These are phyloP conservation scores for Gallirallus australis DNA, from an alignment of 2,797 vertebrate genomes.

Conservation along the genomic window DNA sequence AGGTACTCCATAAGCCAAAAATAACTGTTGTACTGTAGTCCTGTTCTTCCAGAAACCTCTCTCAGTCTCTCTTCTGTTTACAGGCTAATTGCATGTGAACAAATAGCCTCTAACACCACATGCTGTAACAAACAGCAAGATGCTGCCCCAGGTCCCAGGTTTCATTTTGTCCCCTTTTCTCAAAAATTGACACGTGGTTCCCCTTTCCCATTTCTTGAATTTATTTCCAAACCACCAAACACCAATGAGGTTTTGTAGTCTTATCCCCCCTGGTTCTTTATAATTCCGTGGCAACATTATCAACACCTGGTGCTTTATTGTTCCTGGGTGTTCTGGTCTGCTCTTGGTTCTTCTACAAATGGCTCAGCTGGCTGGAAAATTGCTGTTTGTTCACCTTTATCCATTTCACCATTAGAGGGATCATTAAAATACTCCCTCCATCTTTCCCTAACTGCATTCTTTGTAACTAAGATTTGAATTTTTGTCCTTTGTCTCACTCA, in stretches of 20 bases:
- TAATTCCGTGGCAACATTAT: slow-evolving; percentile 11
- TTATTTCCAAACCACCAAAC: not conserved
- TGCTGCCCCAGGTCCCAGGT: not conserved
- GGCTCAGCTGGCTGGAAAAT: slow-evolving; percentile 15
- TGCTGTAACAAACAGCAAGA: not conserved
- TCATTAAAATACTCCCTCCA: not conserved
- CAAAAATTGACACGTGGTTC: not conserved
- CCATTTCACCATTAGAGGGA: not conserved
- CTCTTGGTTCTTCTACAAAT: not conserved
- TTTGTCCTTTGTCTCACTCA: not conserved
- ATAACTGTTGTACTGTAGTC: not conserved
- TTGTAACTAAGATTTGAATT: not conserved
- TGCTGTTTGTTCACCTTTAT: not conserved
- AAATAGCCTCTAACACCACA: not conserved
- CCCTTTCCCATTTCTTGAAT: not conserved
- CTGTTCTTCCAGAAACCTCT: not conserved
- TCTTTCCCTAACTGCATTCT: not conserved
- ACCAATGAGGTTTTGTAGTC: not conserved
- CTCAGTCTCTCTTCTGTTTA: not conserved
- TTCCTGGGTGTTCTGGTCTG: not conserved
- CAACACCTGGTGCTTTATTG: slow-evolving; percentile 6
- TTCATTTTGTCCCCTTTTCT: not conserved
- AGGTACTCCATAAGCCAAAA: not conserved
- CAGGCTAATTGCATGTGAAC: not conserved
- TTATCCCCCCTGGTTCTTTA: not conserved